These are phyloP conservation scores for Antechinus stuartii DNA, from an alignment of 2,113 vertebrate genomes.

Conservation along the genomic window DNA sequence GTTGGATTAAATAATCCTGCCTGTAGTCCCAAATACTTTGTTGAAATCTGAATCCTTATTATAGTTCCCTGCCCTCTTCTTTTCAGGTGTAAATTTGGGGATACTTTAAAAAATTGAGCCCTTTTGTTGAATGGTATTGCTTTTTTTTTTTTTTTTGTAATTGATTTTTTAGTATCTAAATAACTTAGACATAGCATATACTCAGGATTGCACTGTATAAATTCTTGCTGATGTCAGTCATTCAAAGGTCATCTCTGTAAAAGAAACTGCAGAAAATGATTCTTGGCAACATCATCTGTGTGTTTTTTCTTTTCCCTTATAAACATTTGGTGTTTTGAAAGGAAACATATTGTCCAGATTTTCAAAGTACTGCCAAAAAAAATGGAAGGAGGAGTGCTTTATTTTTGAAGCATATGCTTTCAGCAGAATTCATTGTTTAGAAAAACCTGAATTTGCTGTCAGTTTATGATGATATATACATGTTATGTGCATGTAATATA, in stretches of 20 bases:
- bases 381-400: slow-evolving; percentile 71
- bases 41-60: background rate
- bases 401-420: slow-evolving; percentile 78
- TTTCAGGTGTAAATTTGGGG: slow-evolving; percentile 17
- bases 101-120: background rate
- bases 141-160: slow-evolving; percentile 21
- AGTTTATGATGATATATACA: slow-evolving; percentile 55
- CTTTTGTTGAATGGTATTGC: background rate
- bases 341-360: slow-evolving; percentile 84
- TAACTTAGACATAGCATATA: slow-evolving; percentile 44
- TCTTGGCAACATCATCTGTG: slow-evolving; percentile 83
- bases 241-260: slow-evolving; percentile 58
- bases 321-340: slow-evolving; percentile 87
- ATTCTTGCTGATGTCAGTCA: slow-evolving; percentile 32
- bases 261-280: slow-evolving; percentile 75
- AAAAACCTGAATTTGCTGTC: slow-evolving; percentile 69
- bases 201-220: slow-evolving; percentile 42
- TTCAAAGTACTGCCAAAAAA: slow-evolving; percentile 68
- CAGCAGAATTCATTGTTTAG: slow-evolving; percentile 74
- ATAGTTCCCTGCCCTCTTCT: background rate
- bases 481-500: slow-evolving; percentile 35
- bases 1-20: background rate
- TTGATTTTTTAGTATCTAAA: slow-evolving; percentile 29
- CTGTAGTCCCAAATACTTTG: background rate
- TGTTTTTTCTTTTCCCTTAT: slow-evolving; percentile 75